Conservation (phyloP, 2,113 vertebrate species). For the Nesogale talazaci region DNA sequence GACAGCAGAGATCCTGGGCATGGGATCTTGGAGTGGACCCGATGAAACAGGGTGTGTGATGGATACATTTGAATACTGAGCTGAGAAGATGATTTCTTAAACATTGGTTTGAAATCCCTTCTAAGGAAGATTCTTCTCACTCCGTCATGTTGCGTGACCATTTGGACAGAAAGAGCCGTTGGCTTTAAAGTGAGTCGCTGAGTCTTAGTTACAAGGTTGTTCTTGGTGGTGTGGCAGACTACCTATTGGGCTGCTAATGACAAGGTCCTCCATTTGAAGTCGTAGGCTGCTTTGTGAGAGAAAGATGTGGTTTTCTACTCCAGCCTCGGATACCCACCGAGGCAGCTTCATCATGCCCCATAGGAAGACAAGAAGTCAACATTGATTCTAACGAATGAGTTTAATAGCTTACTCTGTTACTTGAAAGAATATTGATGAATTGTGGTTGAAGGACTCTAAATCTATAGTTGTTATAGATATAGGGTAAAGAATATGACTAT, state of each 20-base stretch:
- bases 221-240: not conserved
- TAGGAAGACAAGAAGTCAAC: no score
- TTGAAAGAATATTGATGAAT: not conserved
- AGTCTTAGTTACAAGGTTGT: not conserved
- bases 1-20: not conserved
- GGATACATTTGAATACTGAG: conserved; percentile 38
- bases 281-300: no score
- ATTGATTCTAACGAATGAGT: not conserved
- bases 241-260: no score
- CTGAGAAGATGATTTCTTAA: conserved; percentile 44
- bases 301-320: no score
- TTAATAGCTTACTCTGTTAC: not conserved
- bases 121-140: not conserved
- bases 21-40: not conserved
- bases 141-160: not conserved
- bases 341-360: no score
- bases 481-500: not conserved
- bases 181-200: not conserved
- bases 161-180: not conserved
- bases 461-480: not conserved
- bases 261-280: no score
- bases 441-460: not conserved
- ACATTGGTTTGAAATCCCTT: not conserved
- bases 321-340: no score
- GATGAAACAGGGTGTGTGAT: not conserved